Evolutionary conservation across 2,113 vertebrate species (phyloP), one percentile per base, ranked within the genome.

Genomic region (Oreochromis tanganicae): DNA sequence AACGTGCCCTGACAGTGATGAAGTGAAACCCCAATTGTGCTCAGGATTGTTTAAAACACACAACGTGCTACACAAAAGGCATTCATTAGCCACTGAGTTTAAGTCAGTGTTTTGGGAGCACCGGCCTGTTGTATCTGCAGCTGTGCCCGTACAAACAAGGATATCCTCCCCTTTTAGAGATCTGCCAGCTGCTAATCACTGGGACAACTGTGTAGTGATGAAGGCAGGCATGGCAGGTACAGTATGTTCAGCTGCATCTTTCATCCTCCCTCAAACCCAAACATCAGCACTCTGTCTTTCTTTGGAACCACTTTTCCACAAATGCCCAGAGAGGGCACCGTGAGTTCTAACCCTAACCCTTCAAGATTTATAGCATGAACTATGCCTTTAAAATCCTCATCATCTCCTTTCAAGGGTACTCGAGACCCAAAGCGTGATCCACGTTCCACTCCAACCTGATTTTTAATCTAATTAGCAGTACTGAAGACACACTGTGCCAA

Each of bases 1-100:
- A 89, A 93, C 84, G 11, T 57, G 38, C 56, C 68, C 90, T 93
- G 93, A 93, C 92, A 92, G 88, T 63, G 78, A 91, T 87, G 78
- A 91, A 80, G 92, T 68, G 5, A 91, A 92, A 84, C 24, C 61
- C 50, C 50, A 90, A 43, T 84, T 88, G 81, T 88, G 82, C 24
- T 82, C 57, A 29, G 14, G 59, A 81, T 85, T 75, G 80, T 66
- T 89, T 83, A 85, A 92, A 89, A 92, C 82, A 88, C 85, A 86
- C 56, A 38, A 66, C 55, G 73, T 59, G 80, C 78, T 52, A 57
- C 63, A 88, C 84, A 89, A 86, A 21, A 86, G 21, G 79, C 66
- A 38, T 85, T 81, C 9, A 46, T 61, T 57, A 59, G 84, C 66
- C 56, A 79, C 41, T 48, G 83, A 81, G 85, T 75, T 80, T 8